Evolutionary conservation across 2,888 invertebrate species (phyloP).

Genomic region (Acanthosepion esculentum): DNA sequence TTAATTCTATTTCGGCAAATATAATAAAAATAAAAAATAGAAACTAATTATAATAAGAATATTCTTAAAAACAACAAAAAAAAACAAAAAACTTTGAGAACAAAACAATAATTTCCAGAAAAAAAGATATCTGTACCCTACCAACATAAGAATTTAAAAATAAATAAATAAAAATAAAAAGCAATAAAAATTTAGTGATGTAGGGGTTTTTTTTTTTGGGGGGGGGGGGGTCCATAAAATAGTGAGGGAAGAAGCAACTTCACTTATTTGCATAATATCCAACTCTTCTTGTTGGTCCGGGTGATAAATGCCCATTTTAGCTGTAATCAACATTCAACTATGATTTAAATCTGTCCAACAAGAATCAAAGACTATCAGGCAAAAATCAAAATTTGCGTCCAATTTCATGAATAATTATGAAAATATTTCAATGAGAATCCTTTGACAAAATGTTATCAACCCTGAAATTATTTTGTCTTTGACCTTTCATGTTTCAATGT

Average conservation of each 20-base stretch:
- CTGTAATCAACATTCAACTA: conserved; percentile 41
- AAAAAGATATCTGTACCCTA: not conserved
- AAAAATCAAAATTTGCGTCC: conserved; percentile 42
- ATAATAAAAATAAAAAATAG: not conserved
- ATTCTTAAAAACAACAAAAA: not conserved
- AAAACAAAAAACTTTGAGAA: not conserved
- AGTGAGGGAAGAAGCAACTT: not conserved
- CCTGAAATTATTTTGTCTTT: conserved; percentile 47
- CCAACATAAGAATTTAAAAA: not conserved
- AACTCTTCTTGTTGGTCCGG: conserved; percentile 15
- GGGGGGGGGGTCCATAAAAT: not conserved
- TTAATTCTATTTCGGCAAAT: conserved; percentile 1
- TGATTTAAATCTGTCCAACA: not conserved
- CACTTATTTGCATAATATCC: conserved; percentile 40
- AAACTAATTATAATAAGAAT: not conserved
- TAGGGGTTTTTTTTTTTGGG: too few species aligned
- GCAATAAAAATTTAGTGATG: not conserved
- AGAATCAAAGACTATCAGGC: conserved; percentile 43
- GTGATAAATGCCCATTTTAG: conserved; percentile 43
- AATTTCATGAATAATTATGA: conserved; percentile 47
- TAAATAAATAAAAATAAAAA: not conserved
- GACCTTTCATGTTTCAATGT: conserved; percentile 46
- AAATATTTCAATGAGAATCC: conserved; percentile 42
- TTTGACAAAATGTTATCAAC: conserved; percentile 45
- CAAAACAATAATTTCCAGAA: not conserved